Evolutionary conservation across 2,113 vertebrate species (phyloP).

Genomic region (Geococcyx californianus): DNA sequence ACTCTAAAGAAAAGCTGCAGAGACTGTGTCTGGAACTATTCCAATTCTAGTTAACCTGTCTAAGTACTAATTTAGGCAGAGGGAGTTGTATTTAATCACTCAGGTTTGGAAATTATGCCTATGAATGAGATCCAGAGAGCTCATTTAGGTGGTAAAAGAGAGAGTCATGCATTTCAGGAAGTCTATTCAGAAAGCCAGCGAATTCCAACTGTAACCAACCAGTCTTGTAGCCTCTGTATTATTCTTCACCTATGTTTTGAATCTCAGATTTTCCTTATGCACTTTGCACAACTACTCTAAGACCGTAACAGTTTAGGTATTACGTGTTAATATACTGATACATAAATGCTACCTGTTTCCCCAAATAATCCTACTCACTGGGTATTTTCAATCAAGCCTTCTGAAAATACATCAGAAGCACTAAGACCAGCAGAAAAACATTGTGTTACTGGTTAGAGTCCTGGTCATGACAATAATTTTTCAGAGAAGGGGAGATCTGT

Average conservation of each 20-base stretch:
- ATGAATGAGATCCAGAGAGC: neutral
- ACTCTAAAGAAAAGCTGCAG: neutral
- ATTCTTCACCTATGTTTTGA: neutral
- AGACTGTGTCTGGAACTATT: neutral
- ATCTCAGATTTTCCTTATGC: neutral
- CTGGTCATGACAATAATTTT: neutral
- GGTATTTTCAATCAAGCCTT: neutral
- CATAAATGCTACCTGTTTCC: neutral
- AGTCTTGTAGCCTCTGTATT: neutral
- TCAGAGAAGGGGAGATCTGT: neutral
- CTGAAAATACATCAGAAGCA: neutral
- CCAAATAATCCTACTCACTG: neutral
- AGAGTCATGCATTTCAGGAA: neutral
- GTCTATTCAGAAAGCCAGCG: neutral
- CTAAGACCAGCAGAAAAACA: neutral
- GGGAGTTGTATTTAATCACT: neutral
- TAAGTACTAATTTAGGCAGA: neutral
- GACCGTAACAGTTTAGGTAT: neutral
- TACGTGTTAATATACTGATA: neutral
- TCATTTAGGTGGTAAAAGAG: neutral
- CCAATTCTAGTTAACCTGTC: conserved; percentile 2
- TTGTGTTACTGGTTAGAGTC: neutral
- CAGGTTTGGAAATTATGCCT: neutral
- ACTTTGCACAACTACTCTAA: neutral
- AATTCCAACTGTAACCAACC: neutral